These are phyloP conservation scores for Sebastes kiyomatsui DNA, from an alignment of 2,797 vertebrate species.

Conservation along the genomic window DNA sequence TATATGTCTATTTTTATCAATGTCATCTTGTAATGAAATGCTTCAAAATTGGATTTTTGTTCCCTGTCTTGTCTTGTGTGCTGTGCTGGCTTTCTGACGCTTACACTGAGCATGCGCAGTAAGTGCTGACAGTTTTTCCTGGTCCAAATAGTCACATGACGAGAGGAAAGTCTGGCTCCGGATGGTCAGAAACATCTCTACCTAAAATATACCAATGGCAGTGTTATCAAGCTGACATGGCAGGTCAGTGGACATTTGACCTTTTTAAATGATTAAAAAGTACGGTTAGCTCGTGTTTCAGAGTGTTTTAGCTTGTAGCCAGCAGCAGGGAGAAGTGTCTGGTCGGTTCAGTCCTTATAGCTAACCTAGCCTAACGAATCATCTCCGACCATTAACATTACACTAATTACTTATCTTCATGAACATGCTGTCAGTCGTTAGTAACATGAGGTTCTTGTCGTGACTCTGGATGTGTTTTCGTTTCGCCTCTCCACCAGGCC, in stretches of 20 bases:
- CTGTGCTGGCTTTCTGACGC: background rate
- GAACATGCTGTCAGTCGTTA: no score
- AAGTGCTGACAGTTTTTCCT: slow-evolving; percentile 21
- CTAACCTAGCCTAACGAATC: slow-evolving; percentile 47
- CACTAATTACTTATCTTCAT: background rate
- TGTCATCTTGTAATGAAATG: slow-evolving; percentile 43
- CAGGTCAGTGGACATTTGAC: slow-evolving; percentile 67
- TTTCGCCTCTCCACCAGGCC: background rate
- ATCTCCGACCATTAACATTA: background rate
- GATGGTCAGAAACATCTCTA: slow-evolving; percentile 18
- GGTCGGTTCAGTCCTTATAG: background rate
- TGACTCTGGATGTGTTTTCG: background rate
- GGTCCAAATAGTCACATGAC: slow-evolving; percentile 69
- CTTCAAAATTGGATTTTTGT: background rate
- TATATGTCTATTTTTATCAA: slow-evolving; percentile 48
- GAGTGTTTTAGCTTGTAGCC: background rate
- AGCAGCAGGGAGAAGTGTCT: background rate
- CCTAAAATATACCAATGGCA: slow-evolving; percentile 11
- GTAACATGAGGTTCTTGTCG: background rate
- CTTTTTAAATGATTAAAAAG: background rate
- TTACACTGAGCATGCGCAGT: slow-evolving; percentile 68
- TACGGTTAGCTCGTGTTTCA: background rate
- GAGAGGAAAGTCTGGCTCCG: slow-evolving; percentile 19
- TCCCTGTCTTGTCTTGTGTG: background rate
- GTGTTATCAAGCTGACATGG: slow-evolving; percentile 50